Percentiles rank a stretch among this genome's conserved stretches.
Evolutionary conservation across 2,797 vertebrate species (phyloP).

Genomic region (Poeciliopsis gracilis): DNA sequence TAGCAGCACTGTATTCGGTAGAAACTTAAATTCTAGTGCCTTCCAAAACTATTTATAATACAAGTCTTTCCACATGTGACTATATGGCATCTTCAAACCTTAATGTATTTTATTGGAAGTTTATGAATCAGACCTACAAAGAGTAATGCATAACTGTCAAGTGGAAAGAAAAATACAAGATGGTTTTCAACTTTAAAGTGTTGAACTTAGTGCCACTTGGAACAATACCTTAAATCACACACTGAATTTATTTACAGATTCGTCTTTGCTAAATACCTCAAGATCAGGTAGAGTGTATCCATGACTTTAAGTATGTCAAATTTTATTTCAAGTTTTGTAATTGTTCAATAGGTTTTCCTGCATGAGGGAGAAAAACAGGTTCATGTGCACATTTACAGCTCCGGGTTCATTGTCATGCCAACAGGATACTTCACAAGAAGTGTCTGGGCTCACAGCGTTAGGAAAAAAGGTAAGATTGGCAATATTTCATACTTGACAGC

Average conservation of each 20-base stretch:
- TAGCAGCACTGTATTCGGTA: background rate
- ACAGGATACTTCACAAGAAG: background rate
- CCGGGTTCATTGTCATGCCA: constrained; percentile 1
- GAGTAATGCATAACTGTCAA: background rate
- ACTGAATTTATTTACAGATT: background rate
- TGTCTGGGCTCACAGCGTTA: background rate
- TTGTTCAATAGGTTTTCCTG: background rate
- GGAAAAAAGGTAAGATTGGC: background rate
- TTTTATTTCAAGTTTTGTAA: constrained; percentile 7
- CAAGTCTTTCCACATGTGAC: background rate
- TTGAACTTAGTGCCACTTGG: background rate
- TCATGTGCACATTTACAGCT: background rate
- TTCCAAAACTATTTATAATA: background rate
- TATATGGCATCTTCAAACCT: background rate
- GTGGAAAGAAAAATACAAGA: background rate
- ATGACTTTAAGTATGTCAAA: background rate
- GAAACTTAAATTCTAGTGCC: background rate
- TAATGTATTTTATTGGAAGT: background rate
- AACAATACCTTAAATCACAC: background rate
- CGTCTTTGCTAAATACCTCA: background rate
- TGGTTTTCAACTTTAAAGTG: background rate
- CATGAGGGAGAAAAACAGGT: background rate
- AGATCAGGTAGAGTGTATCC: background rate
- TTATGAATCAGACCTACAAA: background rate
- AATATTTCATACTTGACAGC: constrained; percentile 27